phyloP scores from a whole-genome alignment of 2,113 vertebrate genomes.

The Beaufortia kweichowensis region DNA sequence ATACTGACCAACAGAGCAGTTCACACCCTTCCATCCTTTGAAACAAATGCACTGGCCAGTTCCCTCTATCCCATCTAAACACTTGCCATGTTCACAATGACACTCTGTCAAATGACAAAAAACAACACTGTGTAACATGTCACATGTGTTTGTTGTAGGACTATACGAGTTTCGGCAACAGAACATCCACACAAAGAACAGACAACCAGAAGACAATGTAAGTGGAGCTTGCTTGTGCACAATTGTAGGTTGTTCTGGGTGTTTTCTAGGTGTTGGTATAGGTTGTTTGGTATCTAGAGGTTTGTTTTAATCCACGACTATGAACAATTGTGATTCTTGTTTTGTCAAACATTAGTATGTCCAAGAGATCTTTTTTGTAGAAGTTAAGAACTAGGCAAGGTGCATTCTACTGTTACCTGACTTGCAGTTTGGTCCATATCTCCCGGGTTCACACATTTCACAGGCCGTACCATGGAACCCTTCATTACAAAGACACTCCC shows the following conservation, averaged over 20 bases:
- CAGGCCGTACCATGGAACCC: slow-evolving; percentile 94
- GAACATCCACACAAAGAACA: neutral
- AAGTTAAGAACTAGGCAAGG: neutral
- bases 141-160: neutral
- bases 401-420: slow-evolving; percentile 68
- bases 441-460: slow-evolving; percentile 90
- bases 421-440: slow-evolving; percentile 83
- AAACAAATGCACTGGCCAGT: slow-evolving; percentile 85
- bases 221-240: no score
- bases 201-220: no score
- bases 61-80: slow-evolving; percentile 83
- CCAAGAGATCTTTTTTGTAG: neutral
- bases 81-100: slow-evolving; percentile 82
- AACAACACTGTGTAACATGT: neutral
- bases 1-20: slow-evolving; percentile 81
- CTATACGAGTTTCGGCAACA: neutral
- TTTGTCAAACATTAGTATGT: neutral
- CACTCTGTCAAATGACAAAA: slow-evolving; percentile 76
- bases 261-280: no score
- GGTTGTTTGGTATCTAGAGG: no score
- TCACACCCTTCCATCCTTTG: slow-evolving; percentile 84
- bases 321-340: no score
- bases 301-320: no score
- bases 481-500: slow-evolving; percentile 89
- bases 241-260: no score